Evolutionary conservation across 2,113 vertebrate species (phyloP).

Genomic region (Pagrus major): DNA sequence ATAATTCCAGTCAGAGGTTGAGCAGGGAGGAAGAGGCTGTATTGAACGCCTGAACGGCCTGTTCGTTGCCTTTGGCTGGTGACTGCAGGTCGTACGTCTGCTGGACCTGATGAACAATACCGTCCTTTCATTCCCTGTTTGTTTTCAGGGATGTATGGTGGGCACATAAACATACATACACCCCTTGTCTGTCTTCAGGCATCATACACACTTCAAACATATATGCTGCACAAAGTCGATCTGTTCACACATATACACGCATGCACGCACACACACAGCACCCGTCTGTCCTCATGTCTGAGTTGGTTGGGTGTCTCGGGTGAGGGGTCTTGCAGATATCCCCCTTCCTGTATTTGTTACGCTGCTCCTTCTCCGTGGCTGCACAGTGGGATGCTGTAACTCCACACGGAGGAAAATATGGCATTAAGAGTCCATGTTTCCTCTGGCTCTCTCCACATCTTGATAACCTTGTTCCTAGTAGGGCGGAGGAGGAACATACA

Average conservation of each 20-base stretch:
- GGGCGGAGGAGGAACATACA: constrained; percentile 68
- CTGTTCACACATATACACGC: constrained; percentile 40
- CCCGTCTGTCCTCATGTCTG: constrained; percentile 68
- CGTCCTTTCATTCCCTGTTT: constrained; percentile 63
- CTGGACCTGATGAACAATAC: constrained; percentile 45
- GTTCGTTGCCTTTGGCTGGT: constrained; percentile 23
- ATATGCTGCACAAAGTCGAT: constrained; percentile 48
- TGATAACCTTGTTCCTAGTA: constrained; percentile 73
- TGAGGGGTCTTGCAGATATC: constrained; percentile 71
- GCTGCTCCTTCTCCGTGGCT: constrained; percentile 28
- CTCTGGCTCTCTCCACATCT: constrained; percentile 64
- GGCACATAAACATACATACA: constrained; percentile 23
- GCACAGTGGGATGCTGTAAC: constrained; percentile 62
- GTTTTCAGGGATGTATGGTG: constrained; percentile 63
- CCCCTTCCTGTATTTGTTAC: constrained; percentile 81
- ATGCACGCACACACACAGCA: constrained; percentile 7
- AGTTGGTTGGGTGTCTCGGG: constrained; percentile 55
- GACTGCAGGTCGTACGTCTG: background rate
- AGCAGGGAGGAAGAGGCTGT: constrained; percentile 10
- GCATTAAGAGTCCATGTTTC: constrained; percentile 56
- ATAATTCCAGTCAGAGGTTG: constrained; percentile 5
- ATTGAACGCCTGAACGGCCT: background rate
- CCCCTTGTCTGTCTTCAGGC: constrained; percentile 49
- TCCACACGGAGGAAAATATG: constrained; percentile 35
- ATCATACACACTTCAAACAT: constrained; percentile 42